Evolutionary conservation across 2,888 invertebrate genomes (phyloP), one percentile per base, ranked within the genome.

Genomic region (Perdita meconis): DNA sequence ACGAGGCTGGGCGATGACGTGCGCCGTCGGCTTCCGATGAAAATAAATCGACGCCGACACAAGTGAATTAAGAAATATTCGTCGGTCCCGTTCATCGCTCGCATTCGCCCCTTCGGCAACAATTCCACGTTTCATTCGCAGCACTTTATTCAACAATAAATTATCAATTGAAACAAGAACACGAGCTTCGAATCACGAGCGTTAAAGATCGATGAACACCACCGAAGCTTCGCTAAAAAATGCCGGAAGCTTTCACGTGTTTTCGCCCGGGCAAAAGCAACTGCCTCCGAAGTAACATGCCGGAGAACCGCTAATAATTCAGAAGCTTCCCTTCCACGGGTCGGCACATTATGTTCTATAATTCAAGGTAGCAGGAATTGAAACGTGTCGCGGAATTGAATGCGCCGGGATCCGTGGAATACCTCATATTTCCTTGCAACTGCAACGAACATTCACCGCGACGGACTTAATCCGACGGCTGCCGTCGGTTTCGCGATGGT

Each of bases 21-120:
- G 65, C 74, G 57, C 42, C 76, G 76, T 19, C 55, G 42, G 34
- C 22, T 61, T 53, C 61, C 74, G 66, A 84, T 84, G 85, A 81
- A 85, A 85, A 85, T 81, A 85, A 85, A 85, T 81, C 68, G 78
- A 53, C 69, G 47, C 50, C 59, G 74, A 72, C 63, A 70, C 72
- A 61, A 81, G 77, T 81, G 77, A 78, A 85, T 85, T 85, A 85
- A 81, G 85, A 85, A 85, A 81, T 76, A 80, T 84, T 78, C 55
- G 78, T 68, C 71, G 60, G n/a, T n/a, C n/a, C n/a, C n/a, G n/a
- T n/a, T n/a, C n/a, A n/a, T n/a, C n/a, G n/a, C n/a, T n/a, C n/a
- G n/a, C n/a, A n/a, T n/a, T n/a, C n/a, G n/a, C n/a, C n/a, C n/a
- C n/a, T n/a, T n/a, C n/a, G n/a, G n/a, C n/a, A n/a, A n/a, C n/a